Evolutionary conservation across 2,113 vertebrate genomes (phyloP), one percentile per base, ranked within the genome.

Genomic region (Synchiropus splendidus): DNA sequence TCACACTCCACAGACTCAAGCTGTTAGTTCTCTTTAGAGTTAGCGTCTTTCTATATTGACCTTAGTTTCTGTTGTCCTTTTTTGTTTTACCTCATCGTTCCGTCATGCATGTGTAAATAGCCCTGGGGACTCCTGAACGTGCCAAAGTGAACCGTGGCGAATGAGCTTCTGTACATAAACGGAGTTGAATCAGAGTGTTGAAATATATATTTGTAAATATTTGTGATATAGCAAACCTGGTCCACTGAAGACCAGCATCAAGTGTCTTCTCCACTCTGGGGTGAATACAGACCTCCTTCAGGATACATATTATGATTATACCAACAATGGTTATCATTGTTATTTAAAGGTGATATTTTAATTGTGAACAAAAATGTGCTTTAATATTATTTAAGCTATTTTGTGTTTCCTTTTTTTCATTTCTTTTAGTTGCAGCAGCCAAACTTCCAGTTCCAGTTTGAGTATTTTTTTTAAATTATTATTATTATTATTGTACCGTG

Each of bases 261-360:
- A 73, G 79, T 76, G 74, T 82, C 68, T 74, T 79, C 74, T 79
- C 67, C 57, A 56, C 67, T 72, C 59, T 48, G 67, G 54, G 35
- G 50, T 50, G 9, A 37, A 51, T n/a, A n/a, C n/a, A n/a, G n/a
- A n/a, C n/a, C 72, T 64, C 65, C 57, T 74, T 75, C 64, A 66
- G 72, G 71, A 79, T 64, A 63, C 58, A 64, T 35, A 62, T 68
- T 62, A 64, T n/a, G n/a, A n/a, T 57, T 57, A 61, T 50, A 42
- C 72, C 46, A 36, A n/a, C n/a, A n/a, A n/a, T n/a, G n/a, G n/a
- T n/a, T n/a, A 53, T 51, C 54, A 53, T 51, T 72, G 65, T 61
- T 72, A 74, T 80, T 75, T 70, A 77, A 65, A 10, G 36, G 52
- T 36, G 45, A 57, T 55, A 61, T 54, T 59, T 75, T 65, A 57